Conservation (phyloP, 2,797 vertebrate genomes). For the Toxotes lorentzi region DNA sequence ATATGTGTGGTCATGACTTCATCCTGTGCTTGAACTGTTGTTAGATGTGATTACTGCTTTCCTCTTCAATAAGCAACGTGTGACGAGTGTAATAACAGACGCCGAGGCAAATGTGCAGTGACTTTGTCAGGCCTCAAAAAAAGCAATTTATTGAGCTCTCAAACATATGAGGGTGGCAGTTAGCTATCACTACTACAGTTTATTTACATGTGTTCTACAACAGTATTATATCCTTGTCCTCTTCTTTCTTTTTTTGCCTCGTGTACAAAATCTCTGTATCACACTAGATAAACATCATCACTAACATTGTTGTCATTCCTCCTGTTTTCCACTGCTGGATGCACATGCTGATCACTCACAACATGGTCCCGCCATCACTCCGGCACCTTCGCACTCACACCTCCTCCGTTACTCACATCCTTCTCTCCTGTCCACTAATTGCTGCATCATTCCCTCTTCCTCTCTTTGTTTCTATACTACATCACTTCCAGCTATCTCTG, state of each 20-base stretch:
- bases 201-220: slow-evolving; percentile 78
- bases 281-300: slow-evolving; percentile 45
- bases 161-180: slow-evolving; percentile 53
- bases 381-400: slow-evolving; percentile 36
- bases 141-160: slow-evolving; percentile 71
- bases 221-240: slow-evolving; percentile 12
- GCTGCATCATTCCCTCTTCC: slow-evolving; percentile 17
- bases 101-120: slow-evolving; percentile 2
- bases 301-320: slow-evolving; percentile 30
- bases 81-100: not conserved
- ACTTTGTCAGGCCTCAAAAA: slow-evolving; percentile 61
- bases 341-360: slow-evolving; percentile 36
- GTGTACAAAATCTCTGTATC: slow-evolving; percentile 63
- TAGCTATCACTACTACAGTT: slow-evolving; percentile 61
- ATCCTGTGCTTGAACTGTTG: slow-evolving; percentile 3
- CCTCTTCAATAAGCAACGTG: not conserved
- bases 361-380: slow-evolving; percentile 46
- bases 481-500: slow-evolving; percentile 29
- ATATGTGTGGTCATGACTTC: slow-evolving; percentile 46
- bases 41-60: slow-evolving; percentile 10
- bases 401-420: slow-evolving; percentile 25
- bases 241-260: slow-evolving; percentile 23
- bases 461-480: slow-evolving; percentile 31
- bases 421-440: slow-evolving; percentile 30
- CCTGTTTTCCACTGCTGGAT: slow-evolving; percentile 26